Evolutionary conservation across 2,113 vertebrate species (phyloP).

Genomic region (Psittacula cyanocephala): DNA sequence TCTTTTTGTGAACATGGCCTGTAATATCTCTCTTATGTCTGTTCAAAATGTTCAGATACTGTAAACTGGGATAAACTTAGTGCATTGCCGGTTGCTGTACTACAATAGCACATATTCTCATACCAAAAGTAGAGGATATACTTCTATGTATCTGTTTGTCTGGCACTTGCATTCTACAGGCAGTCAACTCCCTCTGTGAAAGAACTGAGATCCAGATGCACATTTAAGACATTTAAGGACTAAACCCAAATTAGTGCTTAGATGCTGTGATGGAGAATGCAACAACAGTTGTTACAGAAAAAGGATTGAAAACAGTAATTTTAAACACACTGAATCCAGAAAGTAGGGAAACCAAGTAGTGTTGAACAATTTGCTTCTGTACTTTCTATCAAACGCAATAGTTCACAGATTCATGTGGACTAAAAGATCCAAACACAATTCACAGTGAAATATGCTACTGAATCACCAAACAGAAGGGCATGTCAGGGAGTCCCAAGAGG

Average conservation of each 20-base stretch:
- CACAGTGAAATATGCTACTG: not conserved
- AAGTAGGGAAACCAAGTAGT: not conserved
- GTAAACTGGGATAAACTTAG: not conserved
- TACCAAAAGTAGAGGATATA: not conserved
- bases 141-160: not conserved
- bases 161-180: not conserved
- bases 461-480: not conserved
- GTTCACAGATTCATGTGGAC: not conserved
- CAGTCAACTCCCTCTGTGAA: not conserved
- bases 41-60: not conserved
- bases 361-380: not conserved
- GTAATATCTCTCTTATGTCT: not conserved
- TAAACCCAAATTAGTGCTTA: not conserved
- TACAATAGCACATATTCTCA: not conserved
- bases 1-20: not conserved
- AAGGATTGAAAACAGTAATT: not conserved
- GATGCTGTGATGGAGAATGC: not conserved
- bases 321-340: not conserved
- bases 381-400: not conserved
- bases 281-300: not conserved
- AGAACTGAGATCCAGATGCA: not conserved
- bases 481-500: not conserved
- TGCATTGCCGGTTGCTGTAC: not conserved
- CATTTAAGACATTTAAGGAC: not conserved
- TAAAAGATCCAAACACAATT: not conserved